Base-by-base conservation (phyloP, 1,140 invertebrate species). In the Heterodera schachtii region DNA sequence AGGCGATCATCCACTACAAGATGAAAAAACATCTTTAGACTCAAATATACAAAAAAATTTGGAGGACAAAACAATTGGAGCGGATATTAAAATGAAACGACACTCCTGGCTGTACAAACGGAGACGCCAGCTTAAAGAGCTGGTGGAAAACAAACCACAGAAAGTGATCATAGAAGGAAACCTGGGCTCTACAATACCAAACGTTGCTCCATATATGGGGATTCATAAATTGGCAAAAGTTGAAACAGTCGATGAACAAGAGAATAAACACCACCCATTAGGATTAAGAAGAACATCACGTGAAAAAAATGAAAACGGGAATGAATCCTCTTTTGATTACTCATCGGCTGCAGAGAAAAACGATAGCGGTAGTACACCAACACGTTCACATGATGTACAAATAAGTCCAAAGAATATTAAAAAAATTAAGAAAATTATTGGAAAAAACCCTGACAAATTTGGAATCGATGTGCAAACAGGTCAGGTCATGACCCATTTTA, bases 71-170 rank as follows among this genome's bases (percentile, higher is more conserved):
- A 44, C 60, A 66, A 21, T 5, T 6, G 41, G n/a, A 2, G n/a
- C n/a, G n/a, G 67, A 70, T 31, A 1, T 70, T 9, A 70, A 70
- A 70, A 31, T 47, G 31, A 44, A 75, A 75, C 31, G 31, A 31
- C 31, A 31, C 31, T 31, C 31, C 31, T 31, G 31, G 31, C 31
- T 31, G 31, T 31, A n/a, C 31, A 31, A 31, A 31, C 31, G 31
- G 31, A 31, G 31, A 31, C 31, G 31, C 31, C 31, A 31, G n/a
- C 2, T 75, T 2, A 74, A 78, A 83, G 8, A 16, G 6, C 8
- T 44, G 31, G 16, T 81, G 73, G 74, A 75, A 47, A 75, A 75
- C 47, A 41, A 46, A 64, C 74, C 44, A 1, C 74, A 66, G 19
- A 75, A 75, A 9, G 74, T 75, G 60, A 75, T 75, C 3, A 44